Base-by-base conservation (phyloP, 2,888 invertebrate species). In the Rhagium mordax region DNA sequence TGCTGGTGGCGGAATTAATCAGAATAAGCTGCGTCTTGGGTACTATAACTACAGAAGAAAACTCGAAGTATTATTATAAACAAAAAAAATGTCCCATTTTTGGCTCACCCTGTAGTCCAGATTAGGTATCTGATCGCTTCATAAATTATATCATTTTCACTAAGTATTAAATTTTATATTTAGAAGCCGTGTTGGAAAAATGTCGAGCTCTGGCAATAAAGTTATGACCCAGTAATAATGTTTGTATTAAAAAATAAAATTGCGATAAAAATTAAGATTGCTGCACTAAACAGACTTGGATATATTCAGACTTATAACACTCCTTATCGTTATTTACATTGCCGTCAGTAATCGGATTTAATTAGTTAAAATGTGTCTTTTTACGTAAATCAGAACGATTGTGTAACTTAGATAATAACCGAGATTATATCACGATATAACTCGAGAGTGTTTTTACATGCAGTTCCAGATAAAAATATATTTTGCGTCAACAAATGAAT, bases 381-480 rank as follows among this genome's bases (percentile, higher is more conserved):
- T 55, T 55, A 24, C 55, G 55, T 15, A 55, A 55, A 15, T 55
- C n/a, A 8, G 13, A 33, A 1, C 3, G 21, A 47, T 8, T 20
- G 7, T 61, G 18, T 41, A 16, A 60, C n/a, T n/a, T 41, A 16
- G 8, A 0, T 18, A 13, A 20, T 10, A 41, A 20, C 10, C 13
- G 7, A 41, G 41, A 61, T 24, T 24, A 15, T 18, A 61, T 47
- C 47, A 20, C 7, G 62, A 62, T 62, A 48, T 48, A 47, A 62
- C 3, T n/a, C 49, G 48, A 21, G 27, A 48, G 27, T 62, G 48
- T 24, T 53, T 49, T 13, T 48, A 3, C 13, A 41, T 62, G 62
- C 62, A 62, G n/a, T 62, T 62, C 7, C 8, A 49, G 62, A 49
- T 62, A 62, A 62, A 62, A 62, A 47, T 24, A 15, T n/a, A 13